These are phyloP conservation scores for Camponotus floridanus DNA, from an alignment of 1,140 invertebrate genomes.

Conservation along the genomic window DNA sequence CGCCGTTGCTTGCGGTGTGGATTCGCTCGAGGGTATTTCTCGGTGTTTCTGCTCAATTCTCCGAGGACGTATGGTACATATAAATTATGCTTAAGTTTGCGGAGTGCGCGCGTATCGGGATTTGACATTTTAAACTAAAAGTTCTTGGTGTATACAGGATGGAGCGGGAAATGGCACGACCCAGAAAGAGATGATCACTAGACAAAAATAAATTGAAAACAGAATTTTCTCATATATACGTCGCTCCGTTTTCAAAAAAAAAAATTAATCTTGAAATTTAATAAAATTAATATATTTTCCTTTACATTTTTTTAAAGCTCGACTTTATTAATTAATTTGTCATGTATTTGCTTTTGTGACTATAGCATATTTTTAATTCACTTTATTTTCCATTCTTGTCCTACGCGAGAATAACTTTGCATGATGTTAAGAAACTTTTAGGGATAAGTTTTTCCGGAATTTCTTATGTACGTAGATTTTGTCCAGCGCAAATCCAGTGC, in stretches of 20 bases:
- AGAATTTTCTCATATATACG: too few species aligned
- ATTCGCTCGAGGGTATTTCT: conserved; percentile 49
- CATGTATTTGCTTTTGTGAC: not conserved
- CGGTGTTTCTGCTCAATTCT: conserved; percentile 36
- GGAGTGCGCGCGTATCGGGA: conserved; percentile 5
- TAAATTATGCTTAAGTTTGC: not conserved
- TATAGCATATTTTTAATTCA: not conserved
- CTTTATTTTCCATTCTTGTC: conserved; percentile 12
- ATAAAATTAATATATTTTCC: too few species aligned
- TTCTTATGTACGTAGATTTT: conserved; percentile 3
- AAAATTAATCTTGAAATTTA: too few species aligned
- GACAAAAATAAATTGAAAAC: too few species aligned
- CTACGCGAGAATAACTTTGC: not conserved
- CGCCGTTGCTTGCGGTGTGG: conserved; percentile 22
- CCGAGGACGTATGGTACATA: conserved; percentile 34
- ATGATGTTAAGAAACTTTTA: not conserved
- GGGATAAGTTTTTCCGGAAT: not conserved
- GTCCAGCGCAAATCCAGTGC: not conserved
- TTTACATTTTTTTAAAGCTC: not conserved
- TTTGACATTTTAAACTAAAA: conserved; percentile 51
- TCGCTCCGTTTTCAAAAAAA: too few species aligned
- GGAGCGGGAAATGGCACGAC: too few species aligned
- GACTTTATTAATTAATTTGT: too few species aligned
- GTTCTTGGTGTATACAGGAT: not conserved
- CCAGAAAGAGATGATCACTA: too few species aligned